Evolutionary conservation across 1,140 invertebrate species (phyloP).

Genomic region (Periplaneta americana): DNA sequence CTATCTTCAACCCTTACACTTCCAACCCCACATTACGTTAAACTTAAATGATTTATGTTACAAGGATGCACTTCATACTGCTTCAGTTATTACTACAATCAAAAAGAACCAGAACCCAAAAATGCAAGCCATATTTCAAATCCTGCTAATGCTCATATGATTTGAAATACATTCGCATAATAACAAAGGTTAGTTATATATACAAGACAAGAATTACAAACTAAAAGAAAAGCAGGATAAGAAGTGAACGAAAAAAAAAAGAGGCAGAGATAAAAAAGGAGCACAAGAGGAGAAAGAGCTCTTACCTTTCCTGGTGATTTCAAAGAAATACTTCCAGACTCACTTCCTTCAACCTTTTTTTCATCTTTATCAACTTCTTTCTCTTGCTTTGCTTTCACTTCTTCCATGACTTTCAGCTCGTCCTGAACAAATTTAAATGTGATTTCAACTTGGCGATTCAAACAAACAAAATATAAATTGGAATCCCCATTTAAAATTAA

Average conservation of each 20-base stretch:
- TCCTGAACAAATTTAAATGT: conserved; percentile 44
- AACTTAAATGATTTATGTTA: too few species aligned
- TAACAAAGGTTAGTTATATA: not conserved
- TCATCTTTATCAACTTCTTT: conserved; percentile 30
- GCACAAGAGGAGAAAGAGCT: not conserved
- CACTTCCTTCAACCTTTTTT: conserved; percentile 29
- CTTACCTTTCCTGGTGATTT: conserved; percentile 21
- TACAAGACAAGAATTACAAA: not conserved
- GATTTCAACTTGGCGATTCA: too few species aligned
- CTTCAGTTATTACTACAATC: too few species aligned
- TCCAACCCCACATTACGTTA: too few species aligned
- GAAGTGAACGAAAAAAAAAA: not conserved
- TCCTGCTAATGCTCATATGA: not conserved
- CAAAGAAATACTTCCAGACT: conserved; percentile 6
- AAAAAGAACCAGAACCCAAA: too few species aligned
- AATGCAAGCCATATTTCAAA: too few species aligned
- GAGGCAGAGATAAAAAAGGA: not conserved
- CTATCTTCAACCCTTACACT: too few species aligned
- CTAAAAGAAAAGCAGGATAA: not conserved
- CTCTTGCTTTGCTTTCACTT: conserved; percentile 51
- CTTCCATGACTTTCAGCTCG: conserved; percentile 58
- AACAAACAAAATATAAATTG: too few species aligned
- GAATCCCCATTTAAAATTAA: too few species aligned
- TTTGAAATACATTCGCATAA: not conserved
- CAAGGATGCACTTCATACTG: too few species aligned